These are phyloP conservation scores for Rhopilema esculentum DNA, from an alignment of 30 jellyfish, hydroid and myxozoan species.

Conservation along the genomic window DNA sequence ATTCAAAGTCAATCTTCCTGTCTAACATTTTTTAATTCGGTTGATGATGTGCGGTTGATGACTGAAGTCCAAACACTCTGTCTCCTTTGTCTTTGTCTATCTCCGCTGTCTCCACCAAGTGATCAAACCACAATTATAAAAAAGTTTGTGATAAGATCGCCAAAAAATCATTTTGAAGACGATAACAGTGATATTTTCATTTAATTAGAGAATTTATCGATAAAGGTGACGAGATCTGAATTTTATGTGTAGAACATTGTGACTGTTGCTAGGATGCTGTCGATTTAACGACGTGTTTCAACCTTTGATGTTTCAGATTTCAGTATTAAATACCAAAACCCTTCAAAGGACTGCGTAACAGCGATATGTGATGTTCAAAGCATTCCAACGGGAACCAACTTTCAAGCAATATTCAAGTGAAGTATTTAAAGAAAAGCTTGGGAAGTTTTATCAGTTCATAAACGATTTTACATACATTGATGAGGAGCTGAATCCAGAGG, in stretches of 20 bases:
- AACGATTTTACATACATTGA: constrained; percentile 70
- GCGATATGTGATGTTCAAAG: constrained; percentile 67
- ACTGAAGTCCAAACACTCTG: neutral
- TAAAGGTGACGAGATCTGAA: neutral
- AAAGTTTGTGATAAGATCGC: neutral
- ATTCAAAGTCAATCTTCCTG: neutral
- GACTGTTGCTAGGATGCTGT: neutral
- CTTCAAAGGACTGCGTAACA: neutral
- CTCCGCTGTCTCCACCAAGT: neutral
- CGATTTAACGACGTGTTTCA: neutral
- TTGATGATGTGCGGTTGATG: neutral
- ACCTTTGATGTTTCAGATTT: neutral
- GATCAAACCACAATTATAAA: neutral
- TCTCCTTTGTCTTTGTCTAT: neutral
- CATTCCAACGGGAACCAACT: constrained; percentile 64
- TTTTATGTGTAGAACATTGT: neutral
- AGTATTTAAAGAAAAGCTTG: constrained; percentile 58
- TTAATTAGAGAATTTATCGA: neutral
- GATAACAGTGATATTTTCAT: neutral
- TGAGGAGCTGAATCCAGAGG: constrained; percentile 82
- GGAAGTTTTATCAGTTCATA: constrained; percentile 54
- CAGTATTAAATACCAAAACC: too few species aligned
- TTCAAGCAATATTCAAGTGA: constrained; percentile 67
- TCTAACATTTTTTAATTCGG: neutral
- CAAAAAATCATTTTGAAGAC: neutral